Conservation (phyloP, 1,140 invertebrate genomes). For the Caenorhabditis remanei region DNA sequence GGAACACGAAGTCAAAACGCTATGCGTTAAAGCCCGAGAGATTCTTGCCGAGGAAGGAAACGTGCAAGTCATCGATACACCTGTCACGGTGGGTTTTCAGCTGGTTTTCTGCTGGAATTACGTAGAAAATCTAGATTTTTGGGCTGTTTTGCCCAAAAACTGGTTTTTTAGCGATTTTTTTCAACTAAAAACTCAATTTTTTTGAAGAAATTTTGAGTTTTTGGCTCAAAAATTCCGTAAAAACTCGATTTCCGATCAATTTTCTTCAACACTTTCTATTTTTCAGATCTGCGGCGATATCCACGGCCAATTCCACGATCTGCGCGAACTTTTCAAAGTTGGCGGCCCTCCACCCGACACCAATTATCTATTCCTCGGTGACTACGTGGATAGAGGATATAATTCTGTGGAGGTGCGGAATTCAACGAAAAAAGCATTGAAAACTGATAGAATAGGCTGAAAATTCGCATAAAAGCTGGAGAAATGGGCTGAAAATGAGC, state of each 20-base stretch:
- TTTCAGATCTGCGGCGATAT: constrained; percentile 97
- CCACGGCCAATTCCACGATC: constrained; percentile 99
- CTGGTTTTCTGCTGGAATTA: too few relatives aligned
- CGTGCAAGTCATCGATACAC: constrained; percentile 98
- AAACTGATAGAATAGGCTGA: too few relatives aligned
- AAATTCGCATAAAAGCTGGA: background rate
- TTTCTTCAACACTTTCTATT: constrained; percentile 61
- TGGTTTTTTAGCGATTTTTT: too few relatives aligned
- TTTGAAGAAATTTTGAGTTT: too few relatives aligned
- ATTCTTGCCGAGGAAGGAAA: constrained; percentile 99
- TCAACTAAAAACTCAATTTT: too few relatives aligned
- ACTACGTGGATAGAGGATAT: constrained; percentile 96
- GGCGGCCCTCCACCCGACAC: constrained; percentile 98
- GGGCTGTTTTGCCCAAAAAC: constrained; percentile 79
- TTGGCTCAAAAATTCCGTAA: too few relatives aligned
- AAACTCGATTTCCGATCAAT: background rate
- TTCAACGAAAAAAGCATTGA: too few relatives aligned
- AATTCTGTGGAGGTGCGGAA: constrained; percentile 87
- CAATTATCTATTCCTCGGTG: constrained; percentile 99
- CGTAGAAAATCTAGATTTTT: too few relatives aligned
- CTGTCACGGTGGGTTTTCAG: too few relatives aligned
- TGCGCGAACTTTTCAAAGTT: constrained; percentile 86
- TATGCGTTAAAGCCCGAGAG: constrained; percentile 98
- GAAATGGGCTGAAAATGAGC: background rate
- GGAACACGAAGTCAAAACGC: constrained; percentile 96